Conservation (phyloP, 2,797 vertebrate species). For the Danio aesculapii region DNA sequence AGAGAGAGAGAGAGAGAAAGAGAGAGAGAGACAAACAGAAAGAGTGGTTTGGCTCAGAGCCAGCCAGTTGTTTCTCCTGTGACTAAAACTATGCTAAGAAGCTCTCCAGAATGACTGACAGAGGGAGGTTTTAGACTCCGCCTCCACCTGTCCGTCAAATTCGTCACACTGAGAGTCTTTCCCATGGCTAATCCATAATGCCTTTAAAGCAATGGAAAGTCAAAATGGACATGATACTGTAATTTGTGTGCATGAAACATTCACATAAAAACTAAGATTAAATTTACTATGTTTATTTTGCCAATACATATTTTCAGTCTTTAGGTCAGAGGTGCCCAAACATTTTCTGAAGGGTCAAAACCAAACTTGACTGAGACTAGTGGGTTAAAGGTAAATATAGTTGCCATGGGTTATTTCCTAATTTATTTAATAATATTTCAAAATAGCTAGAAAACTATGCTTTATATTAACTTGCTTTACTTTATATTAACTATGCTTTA, state of each 20-base stretch:
- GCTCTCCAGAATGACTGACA: conserved; percentile 1
- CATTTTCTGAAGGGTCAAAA: too few relatives aligned
- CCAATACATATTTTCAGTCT: too few relatives aligned
- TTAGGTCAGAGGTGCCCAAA: too few relatives aligned
- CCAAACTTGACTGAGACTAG: too few relatives aligned
- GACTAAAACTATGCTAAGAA: conserved; percentile 50
- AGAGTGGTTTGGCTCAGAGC: conserved; percentile 41
- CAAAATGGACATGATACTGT: background rate
- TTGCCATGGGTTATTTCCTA: too few relatives aligned
- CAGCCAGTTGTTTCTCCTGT: conserved; percentile 49
- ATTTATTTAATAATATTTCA: too few relatives aligned
- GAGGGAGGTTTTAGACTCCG: conserved; percentile 22
- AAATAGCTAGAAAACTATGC: too few relatives aligned
- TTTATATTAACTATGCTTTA: too few relatives aligned
- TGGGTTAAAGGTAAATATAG: too few relatives aligned
- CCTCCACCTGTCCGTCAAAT: conserved; percentile 46
- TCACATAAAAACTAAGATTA: background rate
- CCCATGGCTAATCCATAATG: conserved; percentile 22
- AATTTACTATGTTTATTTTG: background rate
- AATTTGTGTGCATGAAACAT: background rate
- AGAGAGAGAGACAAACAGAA: conserved; percentile 37
- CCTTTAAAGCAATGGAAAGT: conserved; percentile 1
- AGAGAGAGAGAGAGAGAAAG: conserved; percentile 31
- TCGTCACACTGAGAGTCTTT: conserved; percentile 31
- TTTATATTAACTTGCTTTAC: too few relatives aligned